Base-by-base conservation (phyloP, 1,140 invertebrate genomes). In the Drosophila sp. region DNA sequence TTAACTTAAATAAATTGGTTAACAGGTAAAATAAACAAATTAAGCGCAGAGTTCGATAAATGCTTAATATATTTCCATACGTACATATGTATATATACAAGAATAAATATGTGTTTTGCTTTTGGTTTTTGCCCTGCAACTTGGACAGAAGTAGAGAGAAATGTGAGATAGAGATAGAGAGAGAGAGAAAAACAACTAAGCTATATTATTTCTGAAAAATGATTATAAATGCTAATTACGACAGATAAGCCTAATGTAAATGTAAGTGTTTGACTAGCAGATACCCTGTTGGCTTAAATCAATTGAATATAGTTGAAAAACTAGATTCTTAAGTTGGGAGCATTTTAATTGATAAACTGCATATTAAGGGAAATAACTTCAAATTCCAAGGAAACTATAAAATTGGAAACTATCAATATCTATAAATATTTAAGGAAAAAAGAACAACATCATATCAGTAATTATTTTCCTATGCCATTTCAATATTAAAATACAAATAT, bases 11-110 rank as follows among this genome's bases (percentile, higher is more conserved):
- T 86, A 86, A 86, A 78, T 86, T 86, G 78, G 82, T 81, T 87
- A 86, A 81, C 82, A 87, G 82, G 82, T 81, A 86, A 86, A 87
- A 82, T 78, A 86, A 87, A 86, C 82, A 86, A 87, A 86, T 86
- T 80, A 80, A 80, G 69, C 71, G 53, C 64, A 71, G 73, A 80
- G 77, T 66, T 80, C 80, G 76, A 86, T 86, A 75, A 86, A 75
- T 86, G 77, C 43, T 80, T 57, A 18, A 67, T 53, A 36, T 51
- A 29, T 32, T 43, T 16, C 14, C 2, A 16, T 43, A 43, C 18
- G 14, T 43, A 4, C 8, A 11, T 36, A 3, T 38, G 34, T 38
- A 9, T 11, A 36, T 36, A 36, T 2, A 36, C 9, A 36, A 36
- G 18, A 7, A 45, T 16, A 45, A 7, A 45, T 16, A 45, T 21